Evolutionary conservation across 2,888 invertebrate species (phyloP), one percentile per base, ranked within the genome.

Genomic region (Andrena bicolor): DNA sequence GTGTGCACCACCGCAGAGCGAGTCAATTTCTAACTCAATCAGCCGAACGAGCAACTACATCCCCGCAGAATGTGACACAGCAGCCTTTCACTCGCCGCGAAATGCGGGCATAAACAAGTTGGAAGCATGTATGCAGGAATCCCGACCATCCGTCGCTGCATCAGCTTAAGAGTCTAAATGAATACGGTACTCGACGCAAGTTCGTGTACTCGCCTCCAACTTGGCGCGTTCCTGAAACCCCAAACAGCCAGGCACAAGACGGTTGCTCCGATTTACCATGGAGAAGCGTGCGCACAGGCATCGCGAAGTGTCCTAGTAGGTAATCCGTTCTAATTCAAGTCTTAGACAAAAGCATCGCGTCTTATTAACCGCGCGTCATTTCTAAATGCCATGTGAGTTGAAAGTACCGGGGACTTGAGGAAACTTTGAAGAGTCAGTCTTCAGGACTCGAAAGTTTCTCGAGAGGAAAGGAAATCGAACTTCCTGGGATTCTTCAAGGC

Each of bases 151-250:
- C 66, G 8, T 10, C 30, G 66, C 61, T 41, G 30, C 53, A 53
- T 78, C 68, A 49, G 20, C 28, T 66, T 72, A 79, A 63, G 68
- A 41, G 20, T 68, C 49, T 58, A 68, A 72, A 63, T 61, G 66
- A 82, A 82, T 66, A 58, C 73, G 49, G 26, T 3, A 53, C 80
- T 74, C 28, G 74, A 56, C 66, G 28, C 68, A 56, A 82, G 70
- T 80, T 75, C 35, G 20, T 3, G 49, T 60, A 28, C 60, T 80
- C 73, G 23, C 26, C 56, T 7, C n/a, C 10, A 80, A 80, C 48
- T 73, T 73, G 8, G 51, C n/a, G 58, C 80, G 49, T 41, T 80
- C 26, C 20, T 23, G 20, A 41, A 41, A 78, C 32, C 58, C 16
- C 51, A 1, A 28, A 76, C 41, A 35, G n/a, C 10, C 49, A 30